These are phyloP conservation scores for Petromus typicus DNA, from an alignment of 2,113 vertebrate genomes.

Conservation along the genomic window DNA sequence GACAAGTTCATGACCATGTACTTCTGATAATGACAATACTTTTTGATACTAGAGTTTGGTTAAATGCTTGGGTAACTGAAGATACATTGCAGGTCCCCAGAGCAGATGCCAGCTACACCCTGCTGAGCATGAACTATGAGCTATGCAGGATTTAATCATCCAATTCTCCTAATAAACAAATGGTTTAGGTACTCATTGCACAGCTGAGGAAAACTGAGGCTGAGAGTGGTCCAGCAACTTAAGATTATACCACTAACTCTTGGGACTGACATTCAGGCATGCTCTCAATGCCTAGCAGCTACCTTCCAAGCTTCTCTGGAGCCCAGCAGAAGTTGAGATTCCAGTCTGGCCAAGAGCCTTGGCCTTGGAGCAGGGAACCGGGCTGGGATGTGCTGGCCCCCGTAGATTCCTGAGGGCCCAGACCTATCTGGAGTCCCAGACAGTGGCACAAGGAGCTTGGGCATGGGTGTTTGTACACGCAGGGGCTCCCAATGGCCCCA, in stretches of 20 bases:
- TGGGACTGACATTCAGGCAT: neutral
- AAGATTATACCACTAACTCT: neutral
- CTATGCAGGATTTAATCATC: neutral
- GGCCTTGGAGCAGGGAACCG: neutral
- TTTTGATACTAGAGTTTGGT: neutral
- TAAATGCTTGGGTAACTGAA: neutral
- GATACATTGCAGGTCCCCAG: neutral
- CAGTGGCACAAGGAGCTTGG: neutral
- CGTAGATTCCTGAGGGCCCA: neutral
- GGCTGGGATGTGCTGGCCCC: neutral
- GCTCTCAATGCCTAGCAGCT: neutral
- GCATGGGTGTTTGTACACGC: neutral
- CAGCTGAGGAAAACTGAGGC: neutral
- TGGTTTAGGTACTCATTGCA: neutral
- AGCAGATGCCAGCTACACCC: neutral
- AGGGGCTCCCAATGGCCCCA: neutral
- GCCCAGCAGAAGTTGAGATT: neutral
- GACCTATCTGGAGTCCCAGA: neutral
- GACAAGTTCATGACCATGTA: neutral
- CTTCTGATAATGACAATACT: neutral
- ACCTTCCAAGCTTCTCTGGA: neutral
- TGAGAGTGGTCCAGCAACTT: neutral
- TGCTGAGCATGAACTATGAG: neutral
- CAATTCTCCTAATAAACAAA: neutral
- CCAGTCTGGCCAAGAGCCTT: neutral